These are phyloP conservation scores for Erethizon dorsatum DNA, from an alignment of 2,797 vertebrate genomes.

Conservation along the genomic window DNA sequence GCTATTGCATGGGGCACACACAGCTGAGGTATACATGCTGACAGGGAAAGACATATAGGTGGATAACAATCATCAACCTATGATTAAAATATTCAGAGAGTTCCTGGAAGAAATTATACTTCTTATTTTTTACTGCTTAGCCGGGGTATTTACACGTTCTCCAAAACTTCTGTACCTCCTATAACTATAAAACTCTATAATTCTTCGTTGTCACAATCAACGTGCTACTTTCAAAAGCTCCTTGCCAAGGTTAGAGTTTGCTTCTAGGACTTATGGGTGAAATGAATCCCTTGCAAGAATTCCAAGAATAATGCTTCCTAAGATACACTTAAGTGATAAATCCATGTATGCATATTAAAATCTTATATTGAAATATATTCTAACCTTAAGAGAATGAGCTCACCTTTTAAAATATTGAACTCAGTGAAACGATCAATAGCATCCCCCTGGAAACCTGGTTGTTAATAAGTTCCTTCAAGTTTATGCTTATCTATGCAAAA, in stretches of 20 bases:
- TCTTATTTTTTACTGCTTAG: background rate
- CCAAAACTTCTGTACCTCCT: background rate
- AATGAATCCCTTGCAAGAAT: background rate
- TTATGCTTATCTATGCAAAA: background rate
- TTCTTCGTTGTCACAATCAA: background rate
- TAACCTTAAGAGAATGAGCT: background rate
- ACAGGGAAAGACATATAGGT: fast-evolving
- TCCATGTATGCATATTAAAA: fast-evolving
- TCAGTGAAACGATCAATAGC: fast-evolving
- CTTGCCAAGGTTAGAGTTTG: background rate
- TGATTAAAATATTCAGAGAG: background rate
- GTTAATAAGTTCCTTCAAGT: fast-evolving
- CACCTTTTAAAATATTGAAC: background rate
- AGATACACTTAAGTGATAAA: fast-evolving
- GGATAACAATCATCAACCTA: background rate
- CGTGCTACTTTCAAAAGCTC: background rate
- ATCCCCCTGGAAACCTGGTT: fast-evolving
- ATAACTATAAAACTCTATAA: no score
- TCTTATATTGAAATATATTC: background rate
- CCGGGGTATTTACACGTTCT: background rate
- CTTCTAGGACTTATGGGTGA: background rate
- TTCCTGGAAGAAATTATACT: no score
- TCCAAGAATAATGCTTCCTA: background rate
- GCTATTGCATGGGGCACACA: fast-evolving
- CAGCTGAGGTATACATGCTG: fast-evolving